These are phyloP conservation scores for Rambutsinella grinnellia DNA, from an alignment of 2,888 invertebrate genomes.

Conservation along the genomic window DNA sequence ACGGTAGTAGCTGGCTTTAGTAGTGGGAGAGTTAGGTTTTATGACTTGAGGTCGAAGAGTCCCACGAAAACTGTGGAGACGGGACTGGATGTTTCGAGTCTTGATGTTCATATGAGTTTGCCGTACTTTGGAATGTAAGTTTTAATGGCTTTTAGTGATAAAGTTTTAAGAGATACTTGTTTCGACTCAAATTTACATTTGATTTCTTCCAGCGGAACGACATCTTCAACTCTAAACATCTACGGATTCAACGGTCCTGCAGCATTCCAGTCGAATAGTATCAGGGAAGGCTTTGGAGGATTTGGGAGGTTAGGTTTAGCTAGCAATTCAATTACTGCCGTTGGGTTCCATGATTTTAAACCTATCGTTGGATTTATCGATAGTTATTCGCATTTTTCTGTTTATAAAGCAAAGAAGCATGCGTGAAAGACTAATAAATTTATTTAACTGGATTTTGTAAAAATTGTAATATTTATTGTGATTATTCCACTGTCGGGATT, in stretches of 20 bases:
- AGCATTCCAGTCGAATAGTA: constrained; percentile 62
- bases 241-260: constrained; percentile 72
- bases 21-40: constrained; percentile 68
- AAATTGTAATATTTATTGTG: no score
- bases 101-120: constrained; percentile 85
- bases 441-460: no score
- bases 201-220: constrained; percentile 75
- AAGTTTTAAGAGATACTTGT: constrained; percentile 2
- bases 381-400: constrained; percentile 57
- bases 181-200: background rate
- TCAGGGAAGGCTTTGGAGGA: constrained; percentile 75
- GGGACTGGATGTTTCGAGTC: constrained; percentile 82
- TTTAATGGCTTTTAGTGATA: constrained; percentile 18
- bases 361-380: constrained; percentile 83
- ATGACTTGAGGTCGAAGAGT: constrained; percentile 71
- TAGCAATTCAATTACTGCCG: constrained; percentile 77
- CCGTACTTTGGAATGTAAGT: constrained; percentile 87
- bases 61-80: constrained; percentile 77
- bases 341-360: constrained; percentile 91
- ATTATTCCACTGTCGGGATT: no score
- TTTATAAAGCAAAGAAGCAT: constrained; percentile 37
- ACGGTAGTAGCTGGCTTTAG: constrained; percentile 62
- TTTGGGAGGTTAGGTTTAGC: constrained; percentile 83
- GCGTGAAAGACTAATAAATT: no score
- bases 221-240: constrained; percentile 82